Evolutionary conservation across 2,797 vertebrate species (phyloP), one percentile per base, ranked within the genome.

Genomic region (Adelosebastes latens): DNA sequence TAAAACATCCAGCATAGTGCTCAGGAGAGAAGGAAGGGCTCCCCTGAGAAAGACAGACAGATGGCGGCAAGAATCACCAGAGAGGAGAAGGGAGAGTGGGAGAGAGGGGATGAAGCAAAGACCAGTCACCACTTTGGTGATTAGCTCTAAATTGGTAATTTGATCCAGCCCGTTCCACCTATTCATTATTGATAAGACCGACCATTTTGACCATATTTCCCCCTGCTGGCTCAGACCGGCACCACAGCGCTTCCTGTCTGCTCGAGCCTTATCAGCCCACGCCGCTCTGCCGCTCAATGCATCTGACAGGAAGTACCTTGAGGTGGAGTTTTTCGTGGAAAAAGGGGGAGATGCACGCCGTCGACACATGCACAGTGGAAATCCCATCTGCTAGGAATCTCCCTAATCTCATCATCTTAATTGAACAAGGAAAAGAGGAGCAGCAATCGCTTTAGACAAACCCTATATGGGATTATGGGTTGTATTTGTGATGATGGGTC

Each of bases 81-180:
- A 85, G 84, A 90, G 80, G 71, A 89, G 78, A 81, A 80, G 78
- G 80, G 73, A 60, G 84, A 88, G 86, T 79, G 84, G 79, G 85
- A 88, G 84, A 88, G 82, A 79, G 29, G 76, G 83, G 88, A 90
- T 89, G 71, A 86, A 84, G 84, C 76, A 82, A 83, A 90, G 85
- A 89, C 82, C 89, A 93, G 91, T 80, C 86, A 87, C 88, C 92
- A 89, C 92, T 94, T 92, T 92, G 90, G 87, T 90, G 88, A 94
- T 95, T 95, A 92, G 86, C 87, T 92, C 82, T 10, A 89, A 94
- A 94, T 93, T 93, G 92, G 93, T 96, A 92, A 96, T 96, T 96
- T 60, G 91, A 96, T 95, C 93, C 88, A 34, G 73, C 72, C 66
- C n/a, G 6, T 81, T 93, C 94, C 94, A 92, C 94, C 94, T 93